Base-by-base conservation (phyloP, 37 sponge, comb jelly and placozoan genomes). In the Spongia lamella region DNA sequence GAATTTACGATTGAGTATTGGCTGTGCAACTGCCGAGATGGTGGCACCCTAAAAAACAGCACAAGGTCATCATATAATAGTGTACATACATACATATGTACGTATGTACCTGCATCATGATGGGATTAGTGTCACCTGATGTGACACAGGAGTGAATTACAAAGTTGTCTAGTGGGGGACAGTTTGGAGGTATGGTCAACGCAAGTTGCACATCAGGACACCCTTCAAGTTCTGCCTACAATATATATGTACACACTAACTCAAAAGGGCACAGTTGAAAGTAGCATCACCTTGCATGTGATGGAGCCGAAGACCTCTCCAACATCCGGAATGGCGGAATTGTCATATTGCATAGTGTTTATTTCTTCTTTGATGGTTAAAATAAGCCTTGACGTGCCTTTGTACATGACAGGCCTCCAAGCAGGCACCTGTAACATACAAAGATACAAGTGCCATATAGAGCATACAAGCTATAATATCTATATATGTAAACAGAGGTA, bases 191-290 rank as follows among this genome's bases (percentile, higher is more conserved):
- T 13, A 72, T 67, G 49, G 43, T 65, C 53, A 96, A 72, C 0
- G 82, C 74, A 5, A 92, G 60, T 15, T 72, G 68, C 20, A 96
- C 71, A 58, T 96, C 96, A 0, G 93, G 93, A 19, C 60, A 39
- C 1, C 94, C 96, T 25, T 96, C 96, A 27, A 96, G 33, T 31
- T 96, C 96, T 14, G 88, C 85, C 94, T 93, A 27, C 5, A 34
- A n/a, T 31, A 14, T 17, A 33, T 17, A 4, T 36, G 14, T 19
- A 15, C 29, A 25, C 24, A 25, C 26, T 9, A 4, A n/a, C 22
- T 59, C n/a, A 22, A 5, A 38, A 3, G 15, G 6, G 21, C 60
- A 55, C 32, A 57, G 26, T 36, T 29, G 13, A 7, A 63, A 69
- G 15, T 36, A 6, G 52, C 62, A 1, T 3, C 29, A 91, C 92